These are phyloP conservation scores for Elymnias hypermnestra DNA, from an alignment of 1,140 invertebrate species.

Conservation along the genomic window DNA sequence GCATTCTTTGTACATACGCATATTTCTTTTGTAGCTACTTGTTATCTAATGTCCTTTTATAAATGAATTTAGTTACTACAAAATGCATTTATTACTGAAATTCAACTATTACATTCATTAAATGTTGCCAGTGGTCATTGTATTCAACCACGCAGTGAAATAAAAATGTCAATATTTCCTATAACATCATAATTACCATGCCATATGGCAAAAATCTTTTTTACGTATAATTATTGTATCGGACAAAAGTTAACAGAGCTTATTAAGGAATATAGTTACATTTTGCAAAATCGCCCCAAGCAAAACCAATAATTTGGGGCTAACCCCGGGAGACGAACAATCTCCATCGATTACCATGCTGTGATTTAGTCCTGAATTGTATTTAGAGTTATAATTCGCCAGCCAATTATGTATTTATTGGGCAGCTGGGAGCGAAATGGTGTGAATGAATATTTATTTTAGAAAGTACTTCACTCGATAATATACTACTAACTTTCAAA, in stretches of 20 bases:
- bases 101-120: too few relatives aligned
- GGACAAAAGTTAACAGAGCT: constrained; percentile 51
- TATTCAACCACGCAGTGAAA: constrained; percentile 6
- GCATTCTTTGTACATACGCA: too few relatives aligned
- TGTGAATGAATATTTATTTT: neutral
- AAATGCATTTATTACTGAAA: too few relatives aligned
- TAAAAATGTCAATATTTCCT: constrained; percentile 8
- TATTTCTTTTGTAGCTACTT: too few relatives aligned
- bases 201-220: constrained; percentile 45
- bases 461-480: neutral
- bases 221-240: constrained; percentile 35
- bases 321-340: constrained; percentile 44
- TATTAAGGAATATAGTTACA: constrained; percentile 65
- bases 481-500: too few relatives aligned
- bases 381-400: constrained; percentile 50
- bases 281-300: constrained; percentile 53
- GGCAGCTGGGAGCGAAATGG: constrained; percentile 12
- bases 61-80: too few relatives aligned
- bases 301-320: constrained; percentile 64
- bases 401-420: constrained; percentile 22
- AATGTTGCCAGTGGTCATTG: too few relatives aligned
- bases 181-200: constrained; percentile 6
- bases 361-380: constrained; percentile 41
- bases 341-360: constrained; percentile 56
- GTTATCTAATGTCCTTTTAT: too few relatives aligned